phyloP scores from a whole-genome alignment of 2,113 vertebrate genomes.

The Corythaixoides concolor region DNA sequence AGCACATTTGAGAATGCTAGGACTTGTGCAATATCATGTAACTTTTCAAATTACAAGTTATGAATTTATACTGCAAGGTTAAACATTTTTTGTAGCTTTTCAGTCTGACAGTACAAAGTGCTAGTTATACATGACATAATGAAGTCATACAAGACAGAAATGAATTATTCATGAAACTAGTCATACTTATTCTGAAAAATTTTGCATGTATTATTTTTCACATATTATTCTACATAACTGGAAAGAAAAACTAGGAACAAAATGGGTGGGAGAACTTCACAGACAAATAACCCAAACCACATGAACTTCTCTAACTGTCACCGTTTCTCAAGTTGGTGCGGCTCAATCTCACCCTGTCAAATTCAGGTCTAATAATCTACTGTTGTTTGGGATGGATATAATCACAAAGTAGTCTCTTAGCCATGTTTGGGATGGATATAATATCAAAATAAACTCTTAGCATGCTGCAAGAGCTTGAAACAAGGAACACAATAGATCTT shows the following conservation, averaged over 20 bases:
- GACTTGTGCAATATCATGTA: constrained; percentile 17
- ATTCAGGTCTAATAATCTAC: not conserved
- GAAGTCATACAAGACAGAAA: constrained; percentile 54
- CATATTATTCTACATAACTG: not conserved
- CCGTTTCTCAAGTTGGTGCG: not conserved
- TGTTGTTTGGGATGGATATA: not conserved
- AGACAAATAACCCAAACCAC: not conserved
- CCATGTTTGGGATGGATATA: not conserved
- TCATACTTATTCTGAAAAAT: constrained; percentile 27
- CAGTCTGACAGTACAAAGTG: constrained; percentile 45
- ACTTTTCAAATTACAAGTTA: constrained; percentile 49
- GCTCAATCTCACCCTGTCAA: not conserved
- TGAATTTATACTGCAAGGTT: constrained; percentile 45
- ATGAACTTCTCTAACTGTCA: not conserved
- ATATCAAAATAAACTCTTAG: constrained; percentile 26
- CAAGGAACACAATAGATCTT: not conserved
- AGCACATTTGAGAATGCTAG: not conserved
- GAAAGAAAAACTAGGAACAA: not conserved
- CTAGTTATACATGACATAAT: constrained; percentile 63
- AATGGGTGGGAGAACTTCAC: not conserved
- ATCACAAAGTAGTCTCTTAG: not conserved
- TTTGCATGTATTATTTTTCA: constrained; percentile 13
- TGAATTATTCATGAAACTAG: constrained; percentile 43
- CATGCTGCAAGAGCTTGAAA: not conserved
- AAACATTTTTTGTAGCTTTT: constrained; percentile 55